Base-by-base conservation (phyloP, 92 coral and sea anemone species). In the Umimayanthus kanabou region DNA sequence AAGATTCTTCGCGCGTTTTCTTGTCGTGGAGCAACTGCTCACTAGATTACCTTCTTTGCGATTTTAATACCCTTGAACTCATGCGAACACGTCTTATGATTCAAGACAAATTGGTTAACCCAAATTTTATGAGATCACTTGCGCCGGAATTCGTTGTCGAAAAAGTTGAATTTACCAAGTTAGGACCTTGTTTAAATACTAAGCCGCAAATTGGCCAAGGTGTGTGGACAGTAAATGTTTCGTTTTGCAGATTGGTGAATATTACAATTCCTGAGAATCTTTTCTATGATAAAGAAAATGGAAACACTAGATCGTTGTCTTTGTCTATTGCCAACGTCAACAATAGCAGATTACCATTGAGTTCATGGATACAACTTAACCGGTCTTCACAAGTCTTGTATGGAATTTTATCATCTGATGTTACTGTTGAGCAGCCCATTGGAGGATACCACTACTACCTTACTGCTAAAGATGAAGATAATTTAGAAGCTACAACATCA, bases 21-120 rank as follows among this genome's bases (percentile, higher is more conserved):
- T 57, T 89, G 18, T 76, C 92, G 22, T 89, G 89, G 92, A 85
- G 70, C 26, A 89, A 89, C 75, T 89, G 92, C 42, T 89, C 89
- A 3, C 85, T 85, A 43, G 58, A 87, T 66, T 78, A 85, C 80
- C 30, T 22, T 73, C 89, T 89, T 26, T 89, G 92, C 69, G 81
- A 89, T 33, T 85, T 78, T 76, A 67, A 28, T 30, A 13, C 72
- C 16, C 33, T 89, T 42, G 89, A 89, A 40, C 53, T 50, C 23
- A 61, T 85, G 49, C 81, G 73, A 69, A 30, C 55, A 29, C 64
- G 45, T 70, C 65, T 82, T 42, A 82, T 65, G 6, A 82, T 82
- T 82, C 76, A 82, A 30, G 39, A 88, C 4, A 69, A 37, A 20
- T 50, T 42, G 74, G 89, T 87, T 28, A 89, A 76, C 65, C 43